Conservation (phyloP, 1,140 invertebrate species). For the Plectrocnemia conspersa region DNA sequence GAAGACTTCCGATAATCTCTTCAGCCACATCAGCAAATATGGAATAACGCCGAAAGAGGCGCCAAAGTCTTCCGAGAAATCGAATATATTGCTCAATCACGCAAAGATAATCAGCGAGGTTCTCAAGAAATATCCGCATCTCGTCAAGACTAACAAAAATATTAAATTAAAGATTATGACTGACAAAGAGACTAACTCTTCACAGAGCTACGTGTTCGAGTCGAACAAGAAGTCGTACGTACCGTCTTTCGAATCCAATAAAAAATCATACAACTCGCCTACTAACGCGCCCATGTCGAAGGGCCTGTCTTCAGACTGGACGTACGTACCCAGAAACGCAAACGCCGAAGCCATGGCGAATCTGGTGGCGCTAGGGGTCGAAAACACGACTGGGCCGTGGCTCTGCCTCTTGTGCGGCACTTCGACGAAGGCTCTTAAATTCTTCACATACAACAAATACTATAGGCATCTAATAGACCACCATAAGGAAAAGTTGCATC, state of each 20-base stretch:
- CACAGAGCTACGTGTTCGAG: constrained; percentile 26
- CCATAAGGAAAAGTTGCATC: constrained; percentile 74
- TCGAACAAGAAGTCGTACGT: constrained; percentile 31
- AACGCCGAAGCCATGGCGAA: constrained; percentile 48
- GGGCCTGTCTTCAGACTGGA: constrained; percentile 37
- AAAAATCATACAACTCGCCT: constrained; percentile 47
- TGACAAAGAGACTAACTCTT: constrained; percentile 42
- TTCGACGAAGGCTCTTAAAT: constrained; percentile 60
- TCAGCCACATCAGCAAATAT: constrained; percentile 10
- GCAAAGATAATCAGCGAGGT: constrained; percentile 83
- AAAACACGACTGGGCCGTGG: constrained; percentile 61
- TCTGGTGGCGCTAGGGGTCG: constrained; percentile 51
- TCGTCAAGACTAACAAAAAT: constrained; percentile 81
- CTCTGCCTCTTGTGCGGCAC: constrained; percentile 63
- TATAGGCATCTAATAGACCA: constrained; percentile 75
- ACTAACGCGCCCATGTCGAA: constrained; percentile 8
- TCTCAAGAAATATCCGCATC: constrained; percentile 80
- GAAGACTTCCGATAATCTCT: constrained; percentile 12
- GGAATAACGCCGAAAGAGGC: constrained; percentile 20
- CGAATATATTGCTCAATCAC: constrained; percentile 62
- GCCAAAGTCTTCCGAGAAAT: constrained; percentile 47
- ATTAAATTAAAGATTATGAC: constrained; percentile 77
- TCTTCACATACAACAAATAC: constrained; percentile 71
- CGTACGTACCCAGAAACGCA: constrained; percentile 46
- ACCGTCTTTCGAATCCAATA: constrained; percentile 23